Evolutionary conservation across 2,797 vertebrate species (phyloP), one percentile per base, ranked within the genome.

Genomic region (Synaphobranchus kaupii): DNA sequence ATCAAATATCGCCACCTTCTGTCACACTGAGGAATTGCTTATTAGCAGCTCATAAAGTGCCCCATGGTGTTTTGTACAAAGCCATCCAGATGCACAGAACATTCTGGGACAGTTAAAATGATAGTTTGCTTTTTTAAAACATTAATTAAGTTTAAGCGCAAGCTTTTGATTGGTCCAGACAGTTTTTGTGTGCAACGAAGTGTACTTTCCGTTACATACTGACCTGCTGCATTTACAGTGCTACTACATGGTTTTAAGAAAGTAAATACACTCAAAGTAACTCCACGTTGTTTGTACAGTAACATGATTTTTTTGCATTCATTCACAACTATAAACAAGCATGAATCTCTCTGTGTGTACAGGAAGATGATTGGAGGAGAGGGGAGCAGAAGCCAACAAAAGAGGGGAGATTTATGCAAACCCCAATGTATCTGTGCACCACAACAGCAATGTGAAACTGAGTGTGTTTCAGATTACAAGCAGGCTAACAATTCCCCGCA

Each of bases 331-430:
- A 39, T 39, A 15, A 15, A 15, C 3, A 56, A 3, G 15, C 54
- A 15, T 17, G 54, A 2, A 20, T 56, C 54, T 39, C 39, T 39
- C 39, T 15, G 15, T 3, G 54, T 56, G 54, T 20, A 56, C 54
- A 56, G 54, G 83, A 12, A 86, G 90, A 80, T 90, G 66, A 90
- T 85, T 85, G 91, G 2, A 82, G 5, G 66, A 56, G 85, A 48
- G 78, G 68, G 47, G 87, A 87, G 78, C 7, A 73, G 87, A 89
- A 8, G 87, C 2, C 89, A 86, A 89, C 50, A 86, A 82, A 78
- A 86, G 39, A 47, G 85, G 84, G 80, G 87, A 78, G 52, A 39
- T 25, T 76, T 44, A 44, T 12, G 56, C 87, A 52, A 88, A 50
- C 39, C 48, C 89, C 89, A 88, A 81, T 56, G 44, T 25, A 60